Evolutionary conservation across 2,888 invertebrate genomes (phyloP).

Genomic region (Calameuta filiformis): DNA sequence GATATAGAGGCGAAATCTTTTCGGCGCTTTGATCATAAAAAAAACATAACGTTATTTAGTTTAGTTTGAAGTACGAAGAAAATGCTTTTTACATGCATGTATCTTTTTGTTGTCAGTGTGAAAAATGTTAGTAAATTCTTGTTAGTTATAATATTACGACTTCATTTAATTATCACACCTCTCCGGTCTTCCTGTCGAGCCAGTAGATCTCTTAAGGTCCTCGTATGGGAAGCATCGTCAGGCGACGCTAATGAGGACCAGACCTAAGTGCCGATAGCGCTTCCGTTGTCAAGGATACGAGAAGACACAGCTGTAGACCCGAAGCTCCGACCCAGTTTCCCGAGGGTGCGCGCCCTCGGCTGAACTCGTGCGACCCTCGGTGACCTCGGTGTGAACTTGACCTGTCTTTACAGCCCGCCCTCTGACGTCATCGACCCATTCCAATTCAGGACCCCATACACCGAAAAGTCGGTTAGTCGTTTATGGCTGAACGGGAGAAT

Average conservation of each 20-base stretch:
- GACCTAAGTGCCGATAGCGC: neutral
- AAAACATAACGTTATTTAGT: neutral
- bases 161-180: neutral
- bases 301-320: neutral
- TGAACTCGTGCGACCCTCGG: constrained; percentile 19
- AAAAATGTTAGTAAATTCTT: neutral
- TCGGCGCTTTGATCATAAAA: neutral
- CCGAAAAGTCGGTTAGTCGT: constrained; percentile 8
- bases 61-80: neutral
- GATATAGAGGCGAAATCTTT: neutral
- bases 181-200: neutral
- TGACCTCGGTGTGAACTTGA: constrained; percentile 32
- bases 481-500: constrained; percentile 11
- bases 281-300: neutral
- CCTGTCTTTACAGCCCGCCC: constrained; percentile 20
- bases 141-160: neutral
- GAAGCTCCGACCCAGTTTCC: constrained; percentile 10
- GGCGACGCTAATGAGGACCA: neutral
- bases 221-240: neutral
- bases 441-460: constrained; percentile 9
- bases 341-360: constrained; percentile 7
- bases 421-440: constrained; percentile 22
- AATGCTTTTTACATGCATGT: neutral
- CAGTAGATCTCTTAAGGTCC: neutral
- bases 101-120: neutral